A percentile compares a stretch with the other conserved stretches of the same genome.
Evolutionary conservation across 2,888 invertebrate species (phyloP).

Genomic region (Desoria tigrina): DNA sequence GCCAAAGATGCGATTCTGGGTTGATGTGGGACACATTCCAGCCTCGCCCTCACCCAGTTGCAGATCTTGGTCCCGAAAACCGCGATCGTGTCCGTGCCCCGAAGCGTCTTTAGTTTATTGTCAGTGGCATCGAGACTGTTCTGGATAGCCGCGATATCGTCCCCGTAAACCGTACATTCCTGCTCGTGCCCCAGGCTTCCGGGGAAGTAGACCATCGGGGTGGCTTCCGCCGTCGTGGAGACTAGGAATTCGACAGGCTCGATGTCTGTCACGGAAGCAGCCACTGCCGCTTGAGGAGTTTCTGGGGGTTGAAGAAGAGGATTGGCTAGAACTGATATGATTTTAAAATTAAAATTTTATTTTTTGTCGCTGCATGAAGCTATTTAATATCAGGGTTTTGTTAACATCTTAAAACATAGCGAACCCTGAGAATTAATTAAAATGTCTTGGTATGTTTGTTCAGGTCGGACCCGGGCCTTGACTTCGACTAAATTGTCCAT

Average conservation of each 20-base stretch:
- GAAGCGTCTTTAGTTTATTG: background rate
- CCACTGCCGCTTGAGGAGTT: no score
- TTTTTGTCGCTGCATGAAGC: no score
- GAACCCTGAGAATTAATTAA: no score
- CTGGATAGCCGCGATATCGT: background rate
- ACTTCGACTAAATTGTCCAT: no score
- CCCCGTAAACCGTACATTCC: background rate
- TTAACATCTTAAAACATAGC: no score
- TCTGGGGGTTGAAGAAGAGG: no score
- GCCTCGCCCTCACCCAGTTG: background rate
- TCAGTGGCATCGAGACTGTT: background rate
- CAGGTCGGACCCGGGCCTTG: no score
- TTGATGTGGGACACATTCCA: constrained; percentile 1
- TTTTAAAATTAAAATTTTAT: no score
- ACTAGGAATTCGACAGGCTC: background rate
- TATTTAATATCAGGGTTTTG: no score
- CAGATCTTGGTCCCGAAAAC: constrained; percentile 3
- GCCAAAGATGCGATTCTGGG: background rate
- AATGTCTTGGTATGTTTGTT: no score
- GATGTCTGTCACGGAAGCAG: no score
- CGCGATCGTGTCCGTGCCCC: background rate
- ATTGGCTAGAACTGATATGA: no score
- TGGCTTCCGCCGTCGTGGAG: background rate
- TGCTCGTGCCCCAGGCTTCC: background rate
- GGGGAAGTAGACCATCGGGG: constrained; percentile 5